phyloP scores from a whole-genome alignment of 2,113 vertebrate genomes.

The Aegithalos caudatus region DNA sequence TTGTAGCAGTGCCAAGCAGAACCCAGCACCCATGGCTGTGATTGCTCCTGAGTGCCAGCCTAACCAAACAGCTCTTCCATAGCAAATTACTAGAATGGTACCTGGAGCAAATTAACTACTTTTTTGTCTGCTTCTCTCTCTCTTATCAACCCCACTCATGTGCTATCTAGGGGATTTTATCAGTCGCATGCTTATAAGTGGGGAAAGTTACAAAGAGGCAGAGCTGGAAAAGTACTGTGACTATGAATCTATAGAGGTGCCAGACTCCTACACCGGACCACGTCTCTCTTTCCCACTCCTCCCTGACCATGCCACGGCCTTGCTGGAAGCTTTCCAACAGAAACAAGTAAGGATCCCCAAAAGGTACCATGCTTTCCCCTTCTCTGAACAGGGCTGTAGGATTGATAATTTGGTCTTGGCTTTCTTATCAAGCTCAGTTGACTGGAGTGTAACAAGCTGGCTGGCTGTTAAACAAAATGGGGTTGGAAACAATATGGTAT shows the following conservation, averaged over 20 bases:
- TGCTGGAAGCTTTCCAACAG: slow-evolving; percentile 89
- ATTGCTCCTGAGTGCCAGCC: background rate
- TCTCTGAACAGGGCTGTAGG: rapidly evolving
- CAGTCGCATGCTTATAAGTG: slow-evolving; percentile 80
- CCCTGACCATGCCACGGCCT: slow-evolving; percentile 78
- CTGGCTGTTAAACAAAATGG: background rate
- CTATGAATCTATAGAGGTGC: slow-evolving; percentile 81
- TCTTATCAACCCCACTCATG: background rate
- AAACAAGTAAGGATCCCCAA: slow-evolving; percentile 81
- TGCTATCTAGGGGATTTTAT: slow-evolving; percentile 81
- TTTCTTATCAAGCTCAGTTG: background rate
- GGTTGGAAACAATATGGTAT: background rate
- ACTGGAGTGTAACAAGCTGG: background rate
- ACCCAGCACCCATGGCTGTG: background rate
- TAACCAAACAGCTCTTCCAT: background rate
- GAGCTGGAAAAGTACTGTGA: slow-evolving; percentile 78
- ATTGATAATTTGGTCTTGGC: background rate
- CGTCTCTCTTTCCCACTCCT: slow-evolving; percentile 86
- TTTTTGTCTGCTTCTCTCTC: background rate
- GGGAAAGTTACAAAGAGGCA: slow-evolving; percentile 68
- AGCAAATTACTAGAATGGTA: background rate
- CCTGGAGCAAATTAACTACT: background rate
- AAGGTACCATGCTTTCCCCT: background rate
- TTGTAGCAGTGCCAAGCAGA: background rate
- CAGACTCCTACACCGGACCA: slow-evolving; percentile 80